Evolutionary conservation across 2,888 invertebrate species (phyloP).

Genomic region (Corythucha ciliata): DNA sequence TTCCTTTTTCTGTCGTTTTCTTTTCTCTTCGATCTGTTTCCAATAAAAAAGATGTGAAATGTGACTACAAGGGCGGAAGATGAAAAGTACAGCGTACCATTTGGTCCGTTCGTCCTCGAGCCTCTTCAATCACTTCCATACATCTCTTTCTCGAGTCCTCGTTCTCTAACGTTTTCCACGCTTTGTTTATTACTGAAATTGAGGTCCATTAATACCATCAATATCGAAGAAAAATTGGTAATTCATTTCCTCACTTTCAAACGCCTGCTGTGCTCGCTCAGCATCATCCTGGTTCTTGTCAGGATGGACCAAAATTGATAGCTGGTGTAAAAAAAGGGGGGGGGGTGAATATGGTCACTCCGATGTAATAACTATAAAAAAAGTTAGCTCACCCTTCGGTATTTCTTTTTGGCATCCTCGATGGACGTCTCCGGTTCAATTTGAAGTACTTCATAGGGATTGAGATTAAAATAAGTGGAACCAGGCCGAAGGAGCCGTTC

Average conservation of each 20-base stretch:
- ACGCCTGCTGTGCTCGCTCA: constrained; percentile 86
- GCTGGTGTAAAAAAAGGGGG: constrained; percentile 41
- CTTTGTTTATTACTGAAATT: constrained; percentile 69
- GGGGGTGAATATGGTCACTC: too few relatives aligned
- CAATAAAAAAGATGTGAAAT: constrained; percentile 13
- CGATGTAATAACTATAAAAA: background rate
- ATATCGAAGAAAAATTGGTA: background rate
- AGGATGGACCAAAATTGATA: constrained; percentile 97
- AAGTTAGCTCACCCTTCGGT: constrained; percentile 55
- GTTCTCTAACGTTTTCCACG: constrained; percentile 92
- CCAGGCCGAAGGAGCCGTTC: constrained; percentile 91
- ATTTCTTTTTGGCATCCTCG: constrained; percentile 93
- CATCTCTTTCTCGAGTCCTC: constrained; percentile 89
- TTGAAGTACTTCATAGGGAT: constrained; percentile 88
- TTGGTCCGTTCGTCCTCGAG: constrained; percentile 85
- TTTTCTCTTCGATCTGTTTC: constrained; percentile 75
- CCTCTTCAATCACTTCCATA: constrained; percentile 93
- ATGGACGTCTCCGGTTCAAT: constrained; percentile 80
- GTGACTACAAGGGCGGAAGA: background rate
- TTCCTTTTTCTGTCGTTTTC: constrained; percentile 88
- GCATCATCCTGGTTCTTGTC: constrained; percentile 97
- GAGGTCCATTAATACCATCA: background rate
- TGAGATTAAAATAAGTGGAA: constrained; percentile 96
- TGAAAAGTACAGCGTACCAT: constrained; percentile 53
- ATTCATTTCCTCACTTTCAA: constrained; percentile 59